Evolutionary conservation across 2,888 invertebrate species (phyloP), one percentile per base, ranked within the genome.

Genomic region (Eugnorisma glareosa): DNA sequence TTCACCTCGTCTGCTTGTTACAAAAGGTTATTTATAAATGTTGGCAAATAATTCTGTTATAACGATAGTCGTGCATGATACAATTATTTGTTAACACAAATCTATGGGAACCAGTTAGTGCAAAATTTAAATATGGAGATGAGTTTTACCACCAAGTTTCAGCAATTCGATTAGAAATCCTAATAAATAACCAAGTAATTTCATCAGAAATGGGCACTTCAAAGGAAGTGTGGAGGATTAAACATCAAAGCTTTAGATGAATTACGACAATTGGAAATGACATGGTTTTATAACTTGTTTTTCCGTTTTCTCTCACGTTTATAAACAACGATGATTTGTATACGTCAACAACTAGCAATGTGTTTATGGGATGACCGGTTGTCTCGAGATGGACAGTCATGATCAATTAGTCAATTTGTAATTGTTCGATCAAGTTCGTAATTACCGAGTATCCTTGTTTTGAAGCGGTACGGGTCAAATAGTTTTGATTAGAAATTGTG

Each of bases 241-340:
- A 91, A 92, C 91, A 93, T 93, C 92, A 93, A 93, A 91, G 89
- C 72, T 86, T 83, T 84, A 83, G 75, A 84, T 86, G 84, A 88
- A 87, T 91, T 87, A 90, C 89, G 88, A 89, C 81, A 84, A 88
- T 84, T 89, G 89, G 87, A 89, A 90, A 88, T 88, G 86, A 85
- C 87, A 87, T 86, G 72, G 67, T 82, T 86, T 89, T 88, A 91
- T 83, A 87, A 89, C 88, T 87, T 88, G 87, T 88, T 89, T 88
- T 89, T 88, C 83, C 81, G 82, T 89, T 90, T 89, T 84, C 89
- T 89, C 82, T 86, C 80, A 85, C 77, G 82, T 85, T 84, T 88
- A 77, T 89, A 90, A 91, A 91, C 89, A 90, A 83, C 69, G 84
- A 88, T 88, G 85, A 88, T 89, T 88, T 89, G 82, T 86, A 76